phyloP scores from a whole-genome alignment of 2,113 vertebrate genomes.

The Sinocyclocheilus anophthalmus region DNA sequence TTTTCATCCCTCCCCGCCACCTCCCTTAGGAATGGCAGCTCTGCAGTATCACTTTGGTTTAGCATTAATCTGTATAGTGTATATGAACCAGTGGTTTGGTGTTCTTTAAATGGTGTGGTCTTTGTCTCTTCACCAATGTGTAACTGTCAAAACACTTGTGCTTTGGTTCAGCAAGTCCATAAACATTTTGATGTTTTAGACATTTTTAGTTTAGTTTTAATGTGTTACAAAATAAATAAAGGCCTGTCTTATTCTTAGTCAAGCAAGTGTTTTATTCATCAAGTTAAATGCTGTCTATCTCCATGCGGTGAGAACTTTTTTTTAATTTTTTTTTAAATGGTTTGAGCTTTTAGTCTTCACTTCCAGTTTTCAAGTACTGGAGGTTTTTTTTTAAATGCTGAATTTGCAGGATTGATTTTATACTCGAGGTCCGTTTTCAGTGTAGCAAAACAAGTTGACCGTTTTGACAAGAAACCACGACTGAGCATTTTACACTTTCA shows the following conservation, averaged over 20 bases:
- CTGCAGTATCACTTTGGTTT: background rate
- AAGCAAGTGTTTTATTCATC: background rate
- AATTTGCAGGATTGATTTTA: no score
- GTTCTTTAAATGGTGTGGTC: background rate
- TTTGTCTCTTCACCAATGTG: background rate
- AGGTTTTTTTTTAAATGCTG: no score
- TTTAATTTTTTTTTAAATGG: no score
- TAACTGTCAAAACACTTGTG: background rate
- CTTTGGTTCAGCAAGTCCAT: background rate
- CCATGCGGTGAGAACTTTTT: no score
- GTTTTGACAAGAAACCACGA: no score
- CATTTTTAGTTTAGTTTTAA: background rate
- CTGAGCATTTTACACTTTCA: no score
- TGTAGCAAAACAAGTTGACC: no score
- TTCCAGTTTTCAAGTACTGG: no score
- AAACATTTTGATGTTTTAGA: background rate
- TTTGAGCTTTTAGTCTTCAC: no score
- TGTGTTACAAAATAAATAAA: background rate
- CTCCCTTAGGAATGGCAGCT: background rate
- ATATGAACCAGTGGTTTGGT: background rate
- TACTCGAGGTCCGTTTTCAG: no score
- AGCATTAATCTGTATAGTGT: background rate
- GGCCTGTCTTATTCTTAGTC: background rate
- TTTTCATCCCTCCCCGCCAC: no score
- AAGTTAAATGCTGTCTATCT: no score